A percentile compares a stretch with the other conserved stretches of the same genome.
These are phyloP conservation scores for Labeo rohita DNA, from an alignment of 2,113 vertebrate genomes.

Conservation along the genomic window DNA sequence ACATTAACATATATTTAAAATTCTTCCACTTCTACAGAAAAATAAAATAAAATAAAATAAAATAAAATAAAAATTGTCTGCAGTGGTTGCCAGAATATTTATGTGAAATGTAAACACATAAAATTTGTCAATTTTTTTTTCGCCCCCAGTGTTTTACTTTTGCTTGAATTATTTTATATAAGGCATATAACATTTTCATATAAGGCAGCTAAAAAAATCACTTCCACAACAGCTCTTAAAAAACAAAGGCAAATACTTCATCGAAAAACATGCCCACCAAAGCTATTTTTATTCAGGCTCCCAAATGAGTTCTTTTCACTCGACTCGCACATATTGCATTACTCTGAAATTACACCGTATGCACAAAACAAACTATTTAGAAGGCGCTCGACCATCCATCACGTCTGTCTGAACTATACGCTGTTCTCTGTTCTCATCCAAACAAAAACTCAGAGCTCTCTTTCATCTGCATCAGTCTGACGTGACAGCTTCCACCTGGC, in stretches of 20 bases:
- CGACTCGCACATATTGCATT: constrained; percentile 12
- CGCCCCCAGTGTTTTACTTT: no score
- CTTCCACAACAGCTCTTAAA: background rate
- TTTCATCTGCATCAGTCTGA: background rate
- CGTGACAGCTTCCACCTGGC: background rate
- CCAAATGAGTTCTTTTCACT: constrained; percentile 4
- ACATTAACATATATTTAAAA: no score
- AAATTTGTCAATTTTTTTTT: no score
- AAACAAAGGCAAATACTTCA: constrained; percentile 1
- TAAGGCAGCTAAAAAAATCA: no score
- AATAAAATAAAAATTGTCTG: no score
- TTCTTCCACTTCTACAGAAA: no score
- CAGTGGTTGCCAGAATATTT: no score
- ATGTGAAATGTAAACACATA: no score
- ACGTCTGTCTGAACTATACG: background rate
- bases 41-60: no score
- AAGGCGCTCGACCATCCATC: constrained; percentile 7
- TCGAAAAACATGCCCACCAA: background rate
- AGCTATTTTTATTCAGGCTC: constrained; percentile 23
- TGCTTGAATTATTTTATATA: no score
- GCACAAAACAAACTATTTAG: constrained; percentile 30
- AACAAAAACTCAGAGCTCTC: background rate
- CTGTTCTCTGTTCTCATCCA: background rate
- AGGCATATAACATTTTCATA: no score
- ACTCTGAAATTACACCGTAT: constrained; percentile 16